Conservation (phyloP, 2,888 invertebrate genomes). For the Galeruca laticollis region DNA sequence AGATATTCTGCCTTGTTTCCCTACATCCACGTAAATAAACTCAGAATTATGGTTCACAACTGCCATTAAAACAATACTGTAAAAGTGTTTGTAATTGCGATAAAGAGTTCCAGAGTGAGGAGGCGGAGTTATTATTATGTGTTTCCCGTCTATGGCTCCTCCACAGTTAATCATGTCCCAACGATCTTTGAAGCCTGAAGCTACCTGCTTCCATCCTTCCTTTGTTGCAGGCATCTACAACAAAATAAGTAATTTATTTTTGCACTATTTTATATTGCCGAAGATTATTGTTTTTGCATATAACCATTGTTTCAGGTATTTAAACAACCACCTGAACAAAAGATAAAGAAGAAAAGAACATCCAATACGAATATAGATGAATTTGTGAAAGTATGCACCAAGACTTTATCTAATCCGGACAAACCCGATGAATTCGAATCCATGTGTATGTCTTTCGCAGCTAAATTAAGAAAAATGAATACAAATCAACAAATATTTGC, state of each 20-base stretch:
- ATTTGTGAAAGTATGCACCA: no score
- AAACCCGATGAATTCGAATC: no score
- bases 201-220: constrained; percentile 27
- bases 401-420: no score
- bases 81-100: constrained; percentile 49
- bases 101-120: constrained; percentile 45
- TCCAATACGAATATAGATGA: constrained; percentile 32
- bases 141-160: constrained; percentile 48
- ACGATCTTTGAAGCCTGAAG: constrained; percentile 27
- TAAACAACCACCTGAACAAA: constrained; percentile 30
- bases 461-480: constrained; percentile 29
- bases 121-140: constrained; percentile 43
- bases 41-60: constrained; percentile 49
- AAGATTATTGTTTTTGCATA: neutral
- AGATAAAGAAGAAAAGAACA: constrained; percentile 30
- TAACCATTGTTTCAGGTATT: constrained; percentile 31
- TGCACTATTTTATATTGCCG: neutral
- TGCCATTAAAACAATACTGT: constrained; percentile 45
- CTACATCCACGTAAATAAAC: constrained; percentile 48
- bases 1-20: constrained; percentile 43
- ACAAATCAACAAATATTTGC: constrained; percentile 33
- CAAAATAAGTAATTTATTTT: constrained; percentile 18
- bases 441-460: constrained; percentile 32
- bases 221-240: constrained; percentile 33
- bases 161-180: constrained; percentile 47